Percentiles rank a stretch among this genome's conserved stretches.
These are phyloP conservation scores for Pseudomyrmex pallidus DNA, from an alignment of 1,140 invertebrate species.

Conservation along the genomic window DNA sequence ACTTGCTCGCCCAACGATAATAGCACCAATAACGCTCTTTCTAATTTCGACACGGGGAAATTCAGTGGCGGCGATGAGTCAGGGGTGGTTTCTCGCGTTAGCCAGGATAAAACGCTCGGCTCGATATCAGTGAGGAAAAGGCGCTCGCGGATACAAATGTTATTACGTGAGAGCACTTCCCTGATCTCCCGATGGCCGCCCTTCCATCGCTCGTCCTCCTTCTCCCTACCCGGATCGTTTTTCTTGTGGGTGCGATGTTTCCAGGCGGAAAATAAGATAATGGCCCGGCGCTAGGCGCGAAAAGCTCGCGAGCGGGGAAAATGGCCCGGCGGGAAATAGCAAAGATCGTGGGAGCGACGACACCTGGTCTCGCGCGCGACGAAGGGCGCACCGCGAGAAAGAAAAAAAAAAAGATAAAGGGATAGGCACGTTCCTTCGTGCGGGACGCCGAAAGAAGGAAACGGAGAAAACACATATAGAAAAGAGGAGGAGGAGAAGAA, in stretches of 20 bases:
- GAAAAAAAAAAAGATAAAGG: slow-evolving; percentile 69
- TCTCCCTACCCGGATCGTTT: slow-evolving; percentile 76
- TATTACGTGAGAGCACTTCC: slow-evolving; percentile 70
- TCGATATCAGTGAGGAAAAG: slow-evolving; percentile 55
- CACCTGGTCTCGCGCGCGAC: slow-evolving; percentile 72
- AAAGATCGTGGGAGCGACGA: slow-evolving; percentile 79
- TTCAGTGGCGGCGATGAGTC: neutral
- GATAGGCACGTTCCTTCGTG: slow-evolving; percentile 38
- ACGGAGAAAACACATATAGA: neutral
- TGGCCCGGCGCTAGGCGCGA: slow-evolving; percentile 80
- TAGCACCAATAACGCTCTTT: slow-evolving; percentile 47
- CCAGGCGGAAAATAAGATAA: slow-evolving; percentile 85
- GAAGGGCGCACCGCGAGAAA: slow-evolving; percentile 55
- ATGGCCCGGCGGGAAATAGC: slow-evolving; percentile 76
- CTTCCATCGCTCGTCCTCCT: slow-evolving; percentile 17
- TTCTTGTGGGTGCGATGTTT: slow-evolving; percentile 83
- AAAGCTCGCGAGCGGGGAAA: slow-evolving; percentile 72
- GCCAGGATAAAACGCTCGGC: slow-evolving; percentile 39
- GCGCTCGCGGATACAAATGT: slow-evolving; percentile 73
- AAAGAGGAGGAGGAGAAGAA: neutral
- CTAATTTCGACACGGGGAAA: slow-evolving; percentile 37
- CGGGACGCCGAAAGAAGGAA: slow-evolving; percentile 24
- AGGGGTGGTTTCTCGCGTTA: slow-evolving; percentile 33
- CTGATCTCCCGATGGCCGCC: slow-evolving; percentile 71
- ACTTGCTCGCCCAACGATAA: slow-evolving; percentile 28